Conservation (phyloP, 2,113 vertebrate species). For the Vulpes vulpes region DNA sequence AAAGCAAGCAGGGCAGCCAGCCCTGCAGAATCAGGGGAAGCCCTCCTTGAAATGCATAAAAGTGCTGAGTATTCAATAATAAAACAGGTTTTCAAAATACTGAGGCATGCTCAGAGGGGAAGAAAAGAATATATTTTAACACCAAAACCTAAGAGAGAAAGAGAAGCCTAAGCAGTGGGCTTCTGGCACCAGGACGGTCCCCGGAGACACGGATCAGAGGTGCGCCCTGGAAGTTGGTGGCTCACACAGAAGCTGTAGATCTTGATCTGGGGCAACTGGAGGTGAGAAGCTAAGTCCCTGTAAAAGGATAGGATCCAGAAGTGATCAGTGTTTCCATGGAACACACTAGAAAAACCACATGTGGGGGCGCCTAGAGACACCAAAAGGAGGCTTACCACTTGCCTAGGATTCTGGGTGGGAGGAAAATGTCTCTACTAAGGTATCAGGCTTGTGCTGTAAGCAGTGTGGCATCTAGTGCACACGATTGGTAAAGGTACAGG, state of each 20-base stretch:
- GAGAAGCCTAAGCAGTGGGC: not conserved
- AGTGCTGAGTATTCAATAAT: no score
- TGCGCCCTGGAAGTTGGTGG: not conserved
- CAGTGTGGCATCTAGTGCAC: not conserved
- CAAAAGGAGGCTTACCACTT: not conserved
- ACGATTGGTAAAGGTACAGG: not conserved
- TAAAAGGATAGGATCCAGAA: not conserved
- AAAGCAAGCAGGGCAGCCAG: rapidly evolving
- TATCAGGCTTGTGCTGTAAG: no score
- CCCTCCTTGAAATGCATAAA: not conserved
- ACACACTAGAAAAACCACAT: not conserved
- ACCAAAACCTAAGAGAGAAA: not conserved
- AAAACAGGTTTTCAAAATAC: not conserved
- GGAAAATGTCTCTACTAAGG: not conserved
- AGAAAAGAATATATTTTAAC: no score
- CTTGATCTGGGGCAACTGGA: not conserved
- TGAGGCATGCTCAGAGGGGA: not conserved
- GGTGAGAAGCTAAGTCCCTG: not conserved
- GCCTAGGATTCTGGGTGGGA: not conserved
- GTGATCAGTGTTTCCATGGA: not conserved
- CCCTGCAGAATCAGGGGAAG: not conserved
- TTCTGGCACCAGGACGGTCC: rapidly evolving
- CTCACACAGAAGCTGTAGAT: not conserved
- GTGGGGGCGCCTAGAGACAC: not conserved
- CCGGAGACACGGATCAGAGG: rapidly evolving